Evolutionary conservation across 2,797 vertebrate genomes (phyloP).

Genomic region (Schizopygopsis malacanthus): DNA sequence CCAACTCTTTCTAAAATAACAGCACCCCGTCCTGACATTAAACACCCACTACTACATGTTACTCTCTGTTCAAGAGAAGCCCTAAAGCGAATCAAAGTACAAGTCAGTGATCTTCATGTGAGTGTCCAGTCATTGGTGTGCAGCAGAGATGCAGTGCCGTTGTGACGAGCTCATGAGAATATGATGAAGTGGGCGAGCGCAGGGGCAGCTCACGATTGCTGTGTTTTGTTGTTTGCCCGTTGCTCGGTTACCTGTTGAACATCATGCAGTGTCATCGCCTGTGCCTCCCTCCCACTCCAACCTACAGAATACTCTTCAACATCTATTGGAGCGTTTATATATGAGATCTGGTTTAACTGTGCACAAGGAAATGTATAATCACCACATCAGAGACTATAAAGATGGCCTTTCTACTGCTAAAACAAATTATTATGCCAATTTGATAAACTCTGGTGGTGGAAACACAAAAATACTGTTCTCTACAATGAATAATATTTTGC

Average conservation of each 20-base stretch:
- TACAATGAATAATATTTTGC: no score
- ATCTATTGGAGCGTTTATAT: no score
- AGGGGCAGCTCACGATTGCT: slow-evolving; percentile 24
- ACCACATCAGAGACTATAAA: no score
- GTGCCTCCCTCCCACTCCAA: slow-evolving; percentile 59
- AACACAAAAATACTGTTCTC: no score
- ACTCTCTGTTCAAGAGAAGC: slow-evolving; percentile 1
- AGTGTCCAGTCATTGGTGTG: slow-evolving; percentile 9
- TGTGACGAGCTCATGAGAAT: slow-evolving; percentile 5
- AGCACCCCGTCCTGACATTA: not conserved
- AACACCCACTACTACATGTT: slow-evolving; percentile 8
- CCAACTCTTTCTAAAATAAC: not conserved
- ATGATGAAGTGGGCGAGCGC: slow-evolving; percentile 17
- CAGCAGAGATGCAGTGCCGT: not conserved
- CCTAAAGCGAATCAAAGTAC: not conserved
- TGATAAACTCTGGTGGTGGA: no score
- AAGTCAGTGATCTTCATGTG: not conserved
- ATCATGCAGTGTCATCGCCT: slow-evolving; percentile 53
- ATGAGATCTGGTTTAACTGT: no score
- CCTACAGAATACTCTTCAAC: slow-evolving; percentile 48
- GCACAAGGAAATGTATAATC: no score
- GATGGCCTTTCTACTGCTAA: no score
- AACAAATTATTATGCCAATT: no score
- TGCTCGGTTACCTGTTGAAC: slow-evolving; percentile 72
- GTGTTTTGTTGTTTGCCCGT: slow-evolving; percentile 63